A percentile compares a stretch with the other conserved stretches of the same genome.
Conservation (phyloP, 2,797 vertebrate species). For the Macroramphosus scolopax region DNA sequence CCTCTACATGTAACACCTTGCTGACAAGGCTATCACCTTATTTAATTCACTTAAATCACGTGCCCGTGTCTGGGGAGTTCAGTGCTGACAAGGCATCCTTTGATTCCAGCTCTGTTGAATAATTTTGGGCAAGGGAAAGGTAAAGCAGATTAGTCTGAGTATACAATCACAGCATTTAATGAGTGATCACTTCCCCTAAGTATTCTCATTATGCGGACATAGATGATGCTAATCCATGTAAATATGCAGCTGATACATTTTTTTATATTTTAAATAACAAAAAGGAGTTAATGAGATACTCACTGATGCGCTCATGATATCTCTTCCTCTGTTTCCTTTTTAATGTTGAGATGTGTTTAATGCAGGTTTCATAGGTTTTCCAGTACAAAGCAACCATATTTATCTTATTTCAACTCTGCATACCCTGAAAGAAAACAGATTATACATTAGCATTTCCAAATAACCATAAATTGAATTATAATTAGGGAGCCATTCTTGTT, state of each 20-base stretch:
- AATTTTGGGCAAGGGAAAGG: conserved; percentile 43
- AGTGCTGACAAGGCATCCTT: conserved; percentile 70
- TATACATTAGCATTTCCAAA: conserved; percentile 7
- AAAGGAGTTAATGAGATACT: conserved; percentile 64
- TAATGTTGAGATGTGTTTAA: conserved; percentile 63
- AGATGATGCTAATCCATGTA: conserved; percentile 48
- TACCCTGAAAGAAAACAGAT: conserved; percentile 49
- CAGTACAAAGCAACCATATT: conserved; percentile 80
- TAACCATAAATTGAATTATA: background rate
- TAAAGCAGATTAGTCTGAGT: conserved; percentile 39
- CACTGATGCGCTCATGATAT: conserved; percentile 86
- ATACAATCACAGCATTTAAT: conserved; percentile 45
- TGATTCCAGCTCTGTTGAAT: conserved; percentile 71
- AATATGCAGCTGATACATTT: conserved; percentile 48
- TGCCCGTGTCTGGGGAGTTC: conserved; percentile 64
- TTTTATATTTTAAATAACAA: conserved; percentile 10
- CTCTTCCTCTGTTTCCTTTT: conserved; percentile 45
- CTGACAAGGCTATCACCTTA: conserved; percentile 54
- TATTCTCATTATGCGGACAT: conserved; percentile 47
- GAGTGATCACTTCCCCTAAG: conserved; percentile 52
- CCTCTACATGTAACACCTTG: conserved; percentile 45
- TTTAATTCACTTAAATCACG: conserved; percentile 55
- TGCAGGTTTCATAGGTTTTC: conserved; percentile 91
- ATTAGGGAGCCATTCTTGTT: conserved; percentile 9
- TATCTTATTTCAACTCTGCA: conserved; percentile 43